These are phyloP conservation scores for Holocentrus rufus DNA, from an alignment of 2,797 vertebrate species.

Conservation along the genomic window DNA sequence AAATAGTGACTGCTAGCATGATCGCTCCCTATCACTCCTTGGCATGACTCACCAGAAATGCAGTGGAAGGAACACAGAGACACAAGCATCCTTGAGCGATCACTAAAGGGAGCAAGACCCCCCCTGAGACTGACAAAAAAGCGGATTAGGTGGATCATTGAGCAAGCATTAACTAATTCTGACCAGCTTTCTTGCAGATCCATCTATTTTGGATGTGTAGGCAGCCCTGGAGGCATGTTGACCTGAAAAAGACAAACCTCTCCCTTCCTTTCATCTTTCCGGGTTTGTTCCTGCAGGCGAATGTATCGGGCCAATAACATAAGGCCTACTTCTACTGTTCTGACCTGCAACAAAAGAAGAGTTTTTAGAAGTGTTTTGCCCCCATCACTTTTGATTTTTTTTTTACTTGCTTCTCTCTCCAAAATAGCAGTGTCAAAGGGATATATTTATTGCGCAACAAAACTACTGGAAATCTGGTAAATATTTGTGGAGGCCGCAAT, in stretches of 20 bases:
- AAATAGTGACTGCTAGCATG: slow-evolving; percentile 35
- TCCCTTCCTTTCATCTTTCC: slow-evolving; percentile 74
- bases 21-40: not conserved
- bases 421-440: slow-evolving; percentile 54
- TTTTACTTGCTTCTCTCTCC: slow-evolving; percentile 16
- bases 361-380: slow-evolving; percentile 48
- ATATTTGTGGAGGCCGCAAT: slow-evolving; percentile 61
- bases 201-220: slow-evolving; percentile 76
- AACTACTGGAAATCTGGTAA: slow-evolving; percentile 52
- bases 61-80: slow-evolving; percentile 30
- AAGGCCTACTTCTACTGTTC: slow-evolving; percentile 63
- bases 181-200: slow-evolving; percentile 64
- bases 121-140: slow-evolving; percentile 32
- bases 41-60: slow-evolving; percentile 57
- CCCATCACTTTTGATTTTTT: slow-evolving; percentile 28
- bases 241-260: slow-evolving; percentile 80
- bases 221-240: slow-evolving; percentile 79
- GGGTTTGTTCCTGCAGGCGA: slow-evolving; percentile 67
- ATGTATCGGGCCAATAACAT: slow-evolving; percentile 65
- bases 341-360: slow-evolving; percentile 53
- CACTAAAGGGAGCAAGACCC: slow-evolving; percentile 31
- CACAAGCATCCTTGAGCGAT: slow-evolving; percentile 36
- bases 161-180: slow-evolving; percentile 66
- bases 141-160: slow-evolving; percentile 50
- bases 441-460: slow-evolving; percentile 47